Evolutionary conservation across 1,140 invertebrate species (phyloP).

Genomic region (Bombus polaris): DNA sequence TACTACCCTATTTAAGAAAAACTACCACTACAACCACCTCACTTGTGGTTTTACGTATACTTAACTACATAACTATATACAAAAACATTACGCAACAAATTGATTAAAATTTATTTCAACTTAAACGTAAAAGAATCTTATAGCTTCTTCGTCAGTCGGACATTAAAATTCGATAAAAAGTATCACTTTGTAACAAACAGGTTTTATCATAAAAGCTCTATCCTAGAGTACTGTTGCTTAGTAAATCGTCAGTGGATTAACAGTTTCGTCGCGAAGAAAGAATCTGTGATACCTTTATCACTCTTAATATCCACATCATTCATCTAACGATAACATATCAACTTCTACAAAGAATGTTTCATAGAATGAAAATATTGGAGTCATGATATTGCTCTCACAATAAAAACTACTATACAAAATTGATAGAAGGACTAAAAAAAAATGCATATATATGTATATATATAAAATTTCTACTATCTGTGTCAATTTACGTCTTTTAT

Average conservation of each 20-base stretch:
- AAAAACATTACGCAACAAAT: conserved; percentile 2
- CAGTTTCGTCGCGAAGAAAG: background rate
- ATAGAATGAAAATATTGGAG: background rate
- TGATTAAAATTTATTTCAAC: background rate
- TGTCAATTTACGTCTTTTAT: background rate
- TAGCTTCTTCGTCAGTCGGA: background rate
- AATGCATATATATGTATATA: background rate
- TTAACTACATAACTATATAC: conserved; percentile 24
- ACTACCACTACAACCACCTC: conserved; percentile 12
- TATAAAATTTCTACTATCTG: background rate
- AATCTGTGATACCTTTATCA: background rate
- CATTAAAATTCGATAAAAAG: conserved; percentile 9
- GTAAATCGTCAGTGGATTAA: background rate
- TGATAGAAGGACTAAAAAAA: background rate
- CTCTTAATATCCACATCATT: background rate
- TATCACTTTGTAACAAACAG: background rate
- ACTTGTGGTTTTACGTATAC: background rate
- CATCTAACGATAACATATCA: background rate
- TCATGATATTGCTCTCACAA: background rate
- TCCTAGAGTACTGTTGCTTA: background rate
- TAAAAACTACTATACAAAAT: background rate
- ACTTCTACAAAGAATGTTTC: background rate
- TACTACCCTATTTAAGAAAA: background rate
- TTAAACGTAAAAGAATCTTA: background rate
- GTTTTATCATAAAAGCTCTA: background rate